Percentiles rank a stretch among this genome's conserved stretches.
These are phyloP conservation scores for Brachionus asplanchnoidis DNA, from an alignment of 1,140 invertebrate genomes.

Conservation along the genomic window DNA sequence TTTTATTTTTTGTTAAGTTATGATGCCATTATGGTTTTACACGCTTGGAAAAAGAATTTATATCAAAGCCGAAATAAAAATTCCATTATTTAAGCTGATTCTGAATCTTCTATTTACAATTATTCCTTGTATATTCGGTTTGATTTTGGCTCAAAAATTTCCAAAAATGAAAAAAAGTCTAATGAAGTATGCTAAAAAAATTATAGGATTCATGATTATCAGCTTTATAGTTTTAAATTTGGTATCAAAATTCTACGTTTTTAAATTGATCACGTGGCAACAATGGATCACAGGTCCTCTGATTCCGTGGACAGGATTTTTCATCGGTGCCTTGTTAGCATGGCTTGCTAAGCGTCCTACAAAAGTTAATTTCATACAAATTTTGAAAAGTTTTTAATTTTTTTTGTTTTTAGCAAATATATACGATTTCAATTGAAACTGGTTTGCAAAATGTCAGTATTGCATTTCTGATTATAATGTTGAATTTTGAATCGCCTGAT, in stretches of 20 bases:
- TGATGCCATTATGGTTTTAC: conserved; percentile 42
- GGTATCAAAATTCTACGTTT: not conserved
- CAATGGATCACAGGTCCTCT: conserved; percentile 60
- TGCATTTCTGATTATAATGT: conserved; percentile 56
- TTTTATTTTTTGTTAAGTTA: not conserved
- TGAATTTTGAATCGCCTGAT: conserved; percentile 57
- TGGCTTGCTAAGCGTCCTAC: conserved; percentile 47
- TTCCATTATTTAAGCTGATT: conserved; percentile 23
- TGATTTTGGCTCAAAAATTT: conserved; percentile 1
- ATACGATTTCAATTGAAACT: conserved; percentile 60
- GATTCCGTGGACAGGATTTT: conserved; percentile 80
- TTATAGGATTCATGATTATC: conserved; percentile 77
- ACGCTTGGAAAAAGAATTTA: conserved; percentile 13
- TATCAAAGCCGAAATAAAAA: not conserved
- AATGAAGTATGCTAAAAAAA: conserved; percentile 59
- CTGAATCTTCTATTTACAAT: conserved; percentile 1
- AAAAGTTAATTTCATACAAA: not conserved
- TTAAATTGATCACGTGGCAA: conserved; percentile 58
- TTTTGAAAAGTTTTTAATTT: not conserved
- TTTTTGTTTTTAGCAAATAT: conserved; percentile 48
- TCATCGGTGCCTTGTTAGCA: conserved; percentile 62
- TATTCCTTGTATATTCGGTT: conserved; percentile 25
- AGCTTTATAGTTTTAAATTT: conserved; percentile 63
- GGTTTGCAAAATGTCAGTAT: conserved; percentile 60
- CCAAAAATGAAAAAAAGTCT: not conserved